Percentiles rank a stretch among this genome's conserved stretches.
Conservation (phyloP, 2,888 invertebrate species). For the Acleris holmiana region DNA sequence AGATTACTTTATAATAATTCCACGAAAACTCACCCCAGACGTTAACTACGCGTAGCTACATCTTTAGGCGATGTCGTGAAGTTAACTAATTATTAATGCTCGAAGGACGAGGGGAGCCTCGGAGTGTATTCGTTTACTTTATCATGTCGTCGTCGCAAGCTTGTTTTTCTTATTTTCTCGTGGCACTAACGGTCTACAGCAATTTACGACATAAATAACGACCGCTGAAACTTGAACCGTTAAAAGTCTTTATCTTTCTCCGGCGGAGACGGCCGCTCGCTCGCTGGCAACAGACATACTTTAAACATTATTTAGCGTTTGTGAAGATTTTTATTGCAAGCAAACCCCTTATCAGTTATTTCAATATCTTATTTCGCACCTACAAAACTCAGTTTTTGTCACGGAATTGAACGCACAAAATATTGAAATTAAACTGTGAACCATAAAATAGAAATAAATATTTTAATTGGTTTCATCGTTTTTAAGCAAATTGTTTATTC, state of each 20-base stretch:
- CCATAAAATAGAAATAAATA: too few relatives aligned
- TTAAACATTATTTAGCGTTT: conserved; percentile 40
- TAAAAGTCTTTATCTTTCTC: conserved; percentile 60
- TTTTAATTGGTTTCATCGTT: too few relatives aligned
- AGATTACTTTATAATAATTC: conserved; percentile 81
- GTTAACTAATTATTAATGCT: conserved; percentile 71
- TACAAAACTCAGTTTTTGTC: background rate
- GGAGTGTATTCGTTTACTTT: conserved; percentile 59
- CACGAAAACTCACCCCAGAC: conserved; percentile 68
- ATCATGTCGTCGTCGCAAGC: conserved; percentile 61
- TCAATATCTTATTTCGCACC: conserved; percentile 2
- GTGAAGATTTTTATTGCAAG: conserved; percentile 34
- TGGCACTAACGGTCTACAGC: conserved; percentile 61
- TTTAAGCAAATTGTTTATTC: too few relatives aligned
- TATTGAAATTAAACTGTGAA: too few relatives aligned
- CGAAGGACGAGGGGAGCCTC: conserved; percentile 53
- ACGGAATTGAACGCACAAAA: too few relatives aligned
- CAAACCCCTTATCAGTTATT: conserved; percentile 31
- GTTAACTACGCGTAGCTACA: conserved; percentile 64
- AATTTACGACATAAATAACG: conserved; percentile 65
- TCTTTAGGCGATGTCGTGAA: conserved; percentile 64
- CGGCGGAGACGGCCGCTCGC: conserved; percentile 50
- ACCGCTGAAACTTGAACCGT: conserved; percentile 61
- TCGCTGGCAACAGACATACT: conserved; percentile 37
- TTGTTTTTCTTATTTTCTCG: conserved; percentile 58